A percentile compares a stretch with the other conserved stretches of the same genome.
Evolutionary conservation across 2,888 invertebrate species (phyloP).

Genomic region (Drosophila kambysellisi): DNA sequence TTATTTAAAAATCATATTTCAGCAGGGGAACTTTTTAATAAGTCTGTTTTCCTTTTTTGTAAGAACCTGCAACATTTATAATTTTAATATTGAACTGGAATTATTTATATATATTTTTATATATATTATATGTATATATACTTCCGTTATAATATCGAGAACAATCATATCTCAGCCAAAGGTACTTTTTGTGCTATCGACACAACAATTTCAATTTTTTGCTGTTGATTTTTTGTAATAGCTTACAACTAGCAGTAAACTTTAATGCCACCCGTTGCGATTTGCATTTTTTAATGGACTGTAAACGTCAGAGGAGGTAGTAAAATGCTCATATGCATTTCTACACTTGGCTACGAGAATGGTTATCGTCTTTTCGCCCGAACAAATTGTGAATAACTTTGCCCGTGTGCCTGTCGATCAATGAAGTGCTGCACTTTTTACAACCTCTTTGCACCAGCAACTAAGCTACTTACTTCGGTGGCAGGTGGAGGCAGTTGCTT

Average conservation of each 20-base stretch:
- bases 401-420: conserved; percentile 44
- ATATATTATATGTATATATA: background rate
- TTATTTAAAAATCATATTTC: background rate
- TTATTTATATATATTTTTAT: background rate
- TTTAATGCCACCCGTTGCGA: conserved; percentile 42
- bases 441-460: conserved; percentile 5
- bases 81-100: background rate
- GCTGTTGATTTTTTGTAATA: background rate
- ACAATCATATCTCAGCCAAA: background rate
- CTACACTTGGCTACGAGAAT: conserved; percentile 19
- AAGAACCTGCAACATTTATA: background rate
- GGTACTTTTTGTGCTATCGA: background rate
- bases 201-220: background rate
- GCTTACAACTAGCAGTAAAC: conserved; percentile 21
- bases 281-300: conserved; percentile 75
- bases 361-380: conserved; percentile 53
- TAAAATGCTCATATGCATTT: conserved; percentile 45
- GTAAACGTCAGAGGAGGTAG: conserved; percentile 45
- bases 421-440: conserved; percentile 57
- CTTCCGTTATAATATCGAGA: background rate
- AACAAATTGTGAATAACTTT: conserved; percentile 63
- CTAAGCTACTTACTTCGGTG: conserved; percentile 69
- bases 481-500: conserved; percentile 15
- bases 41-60: background rate
- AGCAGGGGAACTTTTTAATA: background rate